Evolutionary conservation across 2,888 invertebrate genomes (phyloP).

Genomic region (Eristalinus sepulchralis): DNA sequence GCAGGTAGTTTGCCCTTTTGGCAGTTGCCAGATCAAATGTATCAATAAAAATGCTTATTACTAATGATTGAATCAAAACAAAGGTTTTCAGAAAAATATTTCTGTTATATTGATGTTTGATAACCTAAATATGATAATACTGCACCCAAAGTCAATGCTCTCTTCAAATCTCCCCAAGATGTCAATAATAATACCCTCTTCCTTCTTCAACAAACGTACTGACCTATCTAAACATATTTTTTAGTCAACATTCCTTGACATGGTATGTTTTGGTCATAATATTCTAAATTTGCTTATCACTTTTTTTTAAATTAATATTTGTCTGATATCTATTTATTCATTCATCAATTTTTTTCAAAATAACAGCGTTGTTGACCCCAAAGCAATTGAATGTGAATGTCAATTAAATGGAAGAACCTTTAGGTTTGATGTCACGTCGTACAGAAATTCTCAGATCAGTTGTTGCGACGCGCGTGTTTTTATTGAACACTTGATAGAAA

Average conservation of each 20-base stretch:
- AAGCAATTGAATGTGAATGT: not conserved
- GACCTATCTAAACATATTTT: not conserved
- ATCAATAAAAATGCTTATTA: too few species aligned
- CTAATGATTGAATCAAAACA: too few species aligned
- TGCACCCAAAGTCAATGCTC: too few species aligned
- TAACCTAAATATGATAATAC: too few species aligned
- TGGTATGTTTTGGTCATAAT: not conserved
- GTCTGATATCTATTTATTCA: not conserved
- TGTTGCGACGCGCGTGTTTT: not conserved
- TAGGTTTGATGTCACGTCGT: not conserved
- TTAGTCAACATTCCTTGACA: not conserved
- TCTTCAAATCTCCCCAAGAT: too few species aligned
- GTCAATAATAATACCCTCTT: too few species aligned
- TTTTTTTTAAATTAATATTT: not conserved
- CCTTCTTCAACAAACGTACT: not conserved
- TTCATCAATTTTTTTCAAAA: not conserved
- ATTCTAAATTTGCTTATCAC: not conserved
- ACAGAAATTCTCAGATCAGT: not conserved
- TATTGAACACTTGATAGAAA: not conserved
- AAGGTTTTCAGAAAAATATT: too few species aligned
- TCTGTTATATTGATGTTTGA: too few species aligned
- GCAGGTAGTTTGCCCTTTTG: too few species aligned
- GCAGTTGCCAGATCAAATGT: too few species aligned
- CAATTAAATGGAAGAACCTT: not conserved
- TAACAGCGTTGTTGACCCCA: slow-evolving; percentile 7